A percentile compares a stretch with the other conserved stretches of the same genome.
These are phyloP conservation scores for Mantis religiosa DNA, from an alignment of 2,888 invertebrate genomes.

Conservation along the genomic window DNA sequence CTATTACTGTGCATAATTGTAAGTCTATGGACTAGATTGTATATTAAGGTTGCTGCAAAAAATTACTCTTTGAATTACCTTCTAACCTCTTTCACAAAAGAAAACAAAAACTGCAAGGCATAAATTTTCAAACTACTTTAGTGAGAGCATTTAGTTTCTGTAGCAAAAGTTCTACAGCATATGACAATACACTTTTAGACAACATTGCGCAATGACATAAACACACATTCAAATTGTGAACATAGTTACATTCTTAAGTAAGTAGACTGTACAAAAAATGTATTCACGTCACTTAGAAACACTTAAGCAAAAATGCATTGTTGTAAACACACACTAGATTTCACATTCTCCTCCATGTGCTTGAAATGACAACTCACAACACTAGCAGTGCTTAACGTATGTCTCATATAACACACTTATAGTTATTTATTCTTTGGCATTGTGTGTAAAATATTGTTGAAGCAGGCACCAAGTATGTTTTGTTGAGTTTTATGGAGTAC, in stretches of 20 bases:
- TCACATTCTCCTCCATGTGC: not conserved
- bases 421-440: not conserved
- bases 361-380: not conserved
- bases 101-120: too few relatives aligned
- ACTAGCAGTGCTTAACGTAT: not conserved
- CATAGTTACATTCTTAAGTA: not conserved
- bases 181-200: not conserved
- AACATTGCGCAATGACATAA: not conserved
- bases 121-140: too few relatives aligned
- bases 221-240: not conserved
- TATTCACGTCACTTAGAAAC: not conserved
- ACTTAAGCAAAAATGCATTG: not conserved
- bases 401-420: not conserved
- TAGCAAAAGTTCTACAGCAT: not conserved
- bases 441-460: not conserved
- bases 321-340: not conserved
- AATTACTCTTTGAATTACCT: too few relatives aligned
- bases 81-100: too few relatives aligned
- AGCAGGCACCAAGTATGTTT: not conserved
- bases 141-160: not conserved
- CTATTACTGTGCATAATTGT: too few relatives aligned
- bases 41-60: too few relatives aligned
- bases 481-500: not conserved
- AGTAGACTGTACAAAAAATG: not conserved
- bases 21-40: too few relatives aligned